Evolutionary conservation across 2,888 invertebrate genomes (phyloP), one percentile per base, ranked within the genome.

Genomic region (Cantharis nigra): DNA sequence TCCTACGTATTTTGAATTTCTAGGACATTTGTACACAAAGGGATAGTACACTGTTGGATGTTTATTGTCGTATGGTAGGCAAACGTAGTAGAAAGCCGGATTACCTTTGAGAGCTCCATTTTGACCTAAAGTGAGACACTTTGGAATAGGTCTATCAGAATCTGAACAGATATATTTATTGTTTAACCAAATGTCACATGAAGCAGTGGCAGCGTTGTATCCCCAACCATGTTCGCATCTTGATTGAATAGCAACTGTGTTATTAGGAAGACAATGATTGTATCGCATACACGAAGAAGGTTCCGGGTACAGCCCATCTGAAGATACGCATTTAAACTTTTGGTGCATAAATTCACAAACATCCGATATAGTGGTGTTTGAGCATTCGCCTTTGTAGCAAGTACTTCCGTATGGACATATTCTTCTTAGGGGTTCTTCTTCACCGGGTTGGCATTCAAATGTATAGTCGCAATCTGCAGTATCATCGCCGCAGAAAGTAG

Each of bases 241-340:
- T n/a, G 33, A 33, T 33, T 33, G 33, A 33, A 13, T 13, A 13
- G 33, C 1, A 13, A 4, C 13, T 33, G 4, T 5, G 4, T 5
- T 5, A n/a, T 33, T 13, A 13, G 33, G 33, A 9, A 28, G 26
- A 16, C 69, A 76, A 7, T 63, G n/a, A 28, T 74, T 62, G 63
- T 63, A 74, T 16, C 18, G 63, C 30, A 14, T 69, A 63, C 74
- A 74, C 14, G 69, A 63, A 9, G 20, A 26, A 28, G 74, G 74
- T 20, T 74, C 74, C 4, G 74, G 74, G 20, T 69, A 74, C 10
- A 70, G 62, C 11, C 74, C 74, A 13, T 49, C 14, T 9, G 26
- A 9, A 2, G 69, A 14, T n/a, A 7, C 7, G 14, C 73, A 73
- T n/a, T 3, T 0, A 16, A 73, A 73, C 9, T 10, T 14, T n/a